These are phyloP conservation scores for Coturnix japonica DNA, from an alignment of 2,113 vertebrate species.

Conservation along the genomic window DNA sequence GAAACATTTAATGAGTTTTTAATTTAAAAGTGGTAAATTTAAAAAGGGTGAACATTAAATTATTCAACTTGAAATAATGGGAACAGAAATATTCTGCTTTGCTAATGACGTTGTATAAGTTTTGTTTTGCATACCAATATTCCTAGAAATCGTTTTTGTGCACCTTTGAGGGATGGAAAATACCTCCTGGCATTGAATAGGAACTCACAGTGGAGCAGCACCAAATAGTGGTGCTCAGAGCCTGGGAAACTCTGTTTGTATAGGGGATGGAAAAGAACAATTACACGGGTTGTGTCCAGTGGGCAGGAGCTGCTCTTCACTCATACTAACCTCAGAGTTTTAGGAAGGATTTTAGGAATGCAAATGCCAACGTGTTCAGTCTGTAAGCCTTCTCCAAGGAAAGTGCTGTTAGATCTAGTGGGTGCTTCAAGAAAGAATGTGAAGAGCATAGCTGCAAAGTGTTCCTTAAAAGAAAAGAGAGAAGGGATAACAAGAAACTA, in stretches of 20 bases:
- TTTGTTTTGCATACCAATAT: conserved; percentile 53
- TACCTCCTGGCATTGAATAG: conserved; percentile 5
- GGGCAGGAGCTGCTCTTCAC: not conserved
- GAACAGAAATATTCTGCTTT: conserved; percentile 41
- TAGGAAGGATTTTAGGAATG: not conserved
- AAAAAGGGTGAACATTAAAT: conserved; percentile 59
- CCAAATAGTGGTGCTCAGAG: not conserved
- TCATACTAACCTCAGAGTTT: not conserved
- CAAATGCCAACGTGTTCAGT: not conserved
- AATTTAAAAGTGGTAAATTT: conserved; percentile 71
- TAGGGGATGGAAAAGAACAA: not conserved
- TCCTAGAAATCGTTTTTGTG: not conserved
- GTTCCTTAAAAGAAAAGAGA: not conserved
- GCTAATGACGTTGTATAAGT: conserved; percentile 36
- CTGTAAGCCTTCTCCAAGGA: not conserved
- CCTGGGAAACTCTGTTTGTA: not conserved
- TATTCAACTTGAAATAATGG: conserved; percentile 58
- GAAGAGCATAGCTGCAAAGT: not conserved
- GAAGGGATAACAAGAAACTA: not conserved
- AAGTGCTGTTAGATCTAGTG: not conserved
- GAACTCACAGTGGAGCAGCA: accelerated
- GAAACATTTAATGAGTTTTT: conserved; percentile 73
- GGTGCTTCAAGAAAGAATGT: not conserved
- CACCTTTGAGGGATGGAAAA: not conserved
- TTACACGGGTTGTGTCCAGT: not conserved